Percentiles rank a stretch among this genome's conserved stretches.
phyloP scores from a whole-genome alignment of 2,113 vertebrate genomes.

The Paracanthobrama guichenoti region DNA sequence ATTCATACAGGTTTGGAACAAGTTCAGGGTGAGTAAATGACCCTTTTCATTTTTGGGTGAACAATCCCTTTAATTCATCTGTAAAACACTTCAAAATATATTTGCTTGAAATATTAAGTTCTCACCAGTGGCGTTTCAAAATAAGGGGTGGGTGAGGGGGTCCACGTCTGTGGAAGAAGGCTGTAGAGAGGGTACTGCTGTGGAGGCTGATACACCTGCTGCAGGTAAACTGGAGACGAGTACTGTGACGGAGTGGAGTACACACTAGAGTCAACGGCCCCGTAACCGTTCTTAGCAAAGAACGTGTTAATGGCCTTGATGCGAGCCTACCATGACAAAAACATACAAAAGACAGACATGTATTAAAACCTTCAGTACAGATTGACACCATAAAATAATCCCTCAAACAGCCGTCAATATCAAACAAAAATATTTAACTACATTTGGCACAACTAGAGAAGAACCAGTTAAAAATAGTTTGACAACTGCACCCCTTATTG shows the following conservation, averaged over 20 bases:
- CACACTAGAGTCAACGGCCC: conserved; percentile 87
- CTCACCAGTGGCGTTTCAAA: conserved; percentile 98
- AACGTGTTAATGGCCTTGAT: conserved; percentile 99
- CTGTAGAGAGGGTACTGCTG: conserved; percentile 96
- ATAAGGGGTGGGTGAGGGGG: conserved; percentile 90
- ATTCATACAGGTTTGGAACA: too few relatives aligned
- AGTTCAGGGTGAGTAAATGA: too few relatives aligned
- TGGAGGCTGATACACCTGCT: conserved; percentile 91
- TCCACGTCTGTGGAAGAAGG: conserved; percentile 93
- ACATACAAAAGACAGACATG: neutral
- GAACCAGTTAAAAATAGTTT: too few relatives aligned
- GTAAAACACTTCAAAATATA: neutral
- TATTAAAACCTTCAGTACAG: too few relatives aligned
- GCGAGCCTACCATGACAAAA: conserved; percentile 79
- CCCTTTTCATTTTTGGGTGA: too few relatives aligned
- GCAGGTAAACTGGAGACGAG: conserved; percentile 94
- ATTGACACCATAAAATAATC: too few relatives aligned
- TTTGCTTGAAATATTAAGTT: too few relatives aligned
- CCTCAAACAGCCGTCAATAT: too few relatives aligned
- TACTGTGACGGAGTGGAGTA: conserved; percentile 92
- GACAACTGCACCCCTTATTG: too few relatives aligned
- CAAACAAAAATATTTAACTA: too few relatives aligned
- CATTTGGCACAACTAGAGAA: too few relatives aligned
- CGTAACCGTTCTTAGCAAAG: conserved; percentile 97
- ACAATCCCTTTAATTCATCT: neutral